These are phyloP conservation scores for Lophius americanus DNA, from an alignment of 2,797 vertebrate genomes.

Conservation along the genomic window DNA sequence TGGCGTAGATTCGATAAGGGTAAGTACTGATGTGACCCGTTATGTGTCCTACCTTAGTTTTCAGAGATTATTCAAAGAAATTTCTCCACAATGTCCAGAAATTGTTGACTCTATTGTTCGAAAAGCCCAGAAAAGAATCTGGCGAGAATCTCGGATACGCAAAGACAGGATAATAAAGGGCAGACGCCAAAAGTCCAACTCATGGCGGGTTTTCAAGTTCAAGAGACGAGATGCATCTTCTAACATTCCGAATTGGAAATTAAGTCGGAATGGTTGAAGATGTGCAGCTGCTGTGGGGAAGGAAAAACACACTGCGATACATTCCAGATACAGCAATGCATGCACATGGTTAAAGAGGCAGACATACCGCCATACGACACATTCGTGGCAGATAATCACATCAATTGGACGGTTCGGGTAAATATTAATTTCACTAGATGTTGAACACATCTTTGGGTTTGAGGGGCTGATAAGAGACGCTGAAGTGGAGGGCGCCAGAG, in stretches of 20 bases:
- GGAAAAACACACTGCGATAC: not conserved
- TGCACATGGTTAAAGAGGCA: constrained; percentile 41
- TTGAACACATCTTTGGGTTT: too few relatives aligned
- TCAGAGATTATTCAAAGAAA: constrained; percentile 40
- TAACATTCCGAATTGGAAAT: constrained; percentile 19
- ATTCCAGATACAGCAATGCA: constrained; percentile 30
- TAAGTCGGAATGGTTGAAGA: constrained; percentile 10
- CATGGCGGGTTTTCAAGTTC: constrained; percentile 25
- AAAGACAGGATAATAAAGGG: constrained; percentile 6
- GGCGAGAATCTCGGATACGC: not conserved
- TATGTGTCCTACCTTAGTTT: constrained; percentile 68
- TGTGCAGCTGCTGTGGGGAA: constrained; percentile 8
- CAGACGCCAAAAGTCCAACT: constrained; percentile 23
- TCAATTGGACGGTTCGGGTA: too few relatives aligned
- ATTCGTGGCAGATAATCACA: not conserved
- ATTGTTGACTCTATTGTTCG: constrained; percentile 3
- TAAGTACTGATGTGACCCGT: not conserved
- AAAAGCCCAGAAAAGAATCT: constrained; percentile 14
- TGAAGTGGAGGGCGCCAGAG: too few relatives aligned
- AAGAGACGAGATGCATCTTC: constrained; percentile 31
- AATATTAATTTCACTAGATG: not conserved
- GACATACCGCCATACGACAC: constrained; percentile 31
- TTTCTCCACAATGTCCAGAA: constrained; percentile 14
- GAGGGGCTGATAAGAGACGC: too few relatives aligned
- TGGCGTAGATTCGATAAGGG: too few relatives aligned